A percentile compares a stretch with the other conserved stretches of the same genome.
Evolutionary conservation across 2,797 vertebrate genomes (phyloP).

Genomic region (Cynopterus sphinx): DNA sequence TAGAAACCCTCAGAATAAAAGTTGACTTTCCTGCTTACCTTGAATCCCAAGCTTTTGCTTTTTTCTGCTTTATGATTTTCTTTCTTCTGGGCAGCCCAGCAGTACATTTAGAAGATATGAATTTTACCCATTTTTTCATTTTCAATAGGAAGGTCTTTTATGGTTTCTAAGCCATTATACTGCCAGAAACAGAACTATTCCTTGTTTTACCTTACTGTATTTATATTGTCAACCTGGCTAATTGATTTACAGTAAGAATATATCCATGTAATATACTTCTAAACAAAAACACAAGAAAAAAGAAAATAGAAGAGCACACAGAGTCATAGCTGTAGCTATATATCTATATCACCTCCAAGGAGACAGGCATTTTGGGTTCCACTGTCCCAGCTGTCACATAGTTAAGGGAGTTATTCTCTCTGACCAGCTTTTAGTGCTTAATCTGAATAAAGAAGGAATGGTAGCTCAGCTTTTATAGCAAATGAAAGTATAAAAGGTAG

Average conservation of each 20-base stretch:
- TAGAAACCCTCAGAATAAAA: neutral
- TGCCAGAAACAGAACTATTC: neutral
- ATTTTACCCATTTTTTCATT: neutral
- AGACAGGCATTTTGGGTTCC: neutral
- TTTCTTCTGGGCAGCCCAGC: neutral
- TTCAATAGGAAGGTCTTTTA: neutral
- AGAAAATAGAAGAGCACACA: neutral
- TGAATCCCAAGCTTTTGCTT: neutral
- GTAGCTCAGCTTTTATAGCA: neutral
- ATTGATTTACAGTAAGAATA: neutral
- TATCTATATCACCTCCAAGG: neutral
- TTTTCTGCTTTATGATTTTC: neutral
- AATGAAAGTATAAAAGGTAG: neutral
- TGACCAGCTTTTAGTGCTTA: neutral
- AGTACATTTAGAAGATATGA: neutral
- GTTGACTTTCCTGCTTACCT: neutral
- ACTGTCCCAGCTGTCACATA: rapidly evolving
- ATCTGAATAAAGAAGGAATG: neutral
- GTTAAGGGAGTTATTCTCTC: neutral
- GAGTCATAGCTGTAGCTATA: neutral
- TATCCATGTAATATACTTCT: neutral
- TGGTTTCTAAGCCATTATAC: neutral
- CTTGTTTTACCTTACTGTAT: neutral
- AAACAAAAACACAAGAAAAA: neutral
- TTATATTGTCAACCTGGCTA: neutral